Conservation (phyloP, 2,888 invertebrate species). For the Mythimna ferrago region DNA sequence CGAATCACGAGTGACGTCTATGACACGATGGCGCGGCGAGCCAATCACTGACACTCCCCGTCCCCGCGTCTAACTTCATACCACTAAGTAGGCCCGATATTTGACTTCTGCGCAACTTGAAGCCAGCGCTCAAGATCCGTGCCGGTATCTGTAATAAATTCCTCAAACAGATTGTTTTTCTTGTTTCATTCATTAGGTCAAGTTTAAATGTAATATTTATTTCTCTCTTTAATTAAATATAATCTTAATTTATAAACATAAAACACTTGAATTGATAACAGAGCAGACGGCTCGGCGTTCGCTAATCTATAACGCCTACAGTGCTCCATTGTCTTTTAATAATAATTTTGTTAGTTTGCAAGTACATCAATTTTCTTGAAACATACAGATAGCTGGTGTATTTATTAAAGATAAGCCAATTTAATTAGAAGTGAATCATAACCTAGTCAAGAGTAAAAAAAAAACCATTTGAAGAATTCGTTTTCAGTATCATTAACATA, state of each 20-base stretch:
- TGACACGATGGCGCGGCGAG: no score
- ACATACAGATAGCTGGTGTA: not conserved
- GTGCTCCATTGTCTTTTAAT: slow-evolving; percentile 13
- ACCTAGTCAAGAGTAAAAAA: not conserved
- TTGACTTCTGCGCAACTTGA: no score
- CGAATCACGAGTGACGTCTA: no score
- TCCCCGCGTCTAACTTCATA: no score
- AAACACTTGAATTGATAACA: slow-evolving; percentile 35
- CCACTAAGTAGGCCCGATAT: no score
- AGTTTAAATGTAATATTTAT: slow-evolving; percentile 5
- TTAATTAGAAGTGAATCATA: not conserved
- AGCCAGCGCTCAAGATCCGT: no score
- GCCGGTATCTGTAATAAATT: not conserved
- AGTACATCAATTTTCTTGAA: slow-evolving; percentile 6
- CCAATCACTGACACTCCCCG: no score
- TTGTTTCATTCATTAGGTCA: slow-evolving; percentile 19
- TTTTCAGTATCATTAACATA: no score
- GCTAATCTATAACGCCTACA: slow-evolving; percentile 30
- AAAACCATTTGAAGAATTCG: no score
- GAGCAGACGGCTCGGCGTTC: slow-evolving; percentile 34
- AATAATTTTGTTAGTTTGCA: not conserved
- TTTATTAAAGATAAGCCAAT: not conserved
- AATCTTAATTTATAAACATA: slow-evolving; percentile 18
- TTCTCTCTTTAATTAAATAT: not conserved
- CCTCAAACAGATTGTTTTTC: not conserved